Base-by-base conservation (phyloP, 2,113 vertebrate species). In the Arizona elegans region DNA sequence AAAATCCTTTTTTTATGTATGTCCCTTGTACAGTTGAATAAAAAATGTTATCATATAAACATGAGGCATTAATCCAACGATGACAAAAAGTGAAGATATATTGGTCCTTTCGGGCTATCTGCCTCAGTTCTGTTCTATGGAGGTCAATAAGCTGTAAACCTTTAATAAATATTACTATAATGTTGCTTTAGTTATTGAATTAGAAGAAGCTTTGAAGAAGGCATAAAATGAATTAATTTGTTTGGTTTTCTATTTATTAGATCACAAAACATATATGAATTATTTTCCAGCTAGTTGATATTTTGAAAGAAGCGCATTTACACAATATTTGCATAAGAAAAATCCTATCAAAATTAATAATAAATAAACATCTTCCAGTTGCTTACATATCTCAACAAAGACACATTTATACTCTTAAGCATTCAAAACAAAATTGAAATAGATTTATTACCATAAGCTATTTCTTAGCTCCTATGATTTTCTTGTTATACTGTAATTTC, bases 121-220 rank as follows among this genome's bases (percentile, higher is more conserved):
- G 93, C 93, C n/a, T 96, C 96, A 94, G 95, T 93, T 95, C 95
- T 96, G 75, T 96, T 95, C 95, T 95, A 95, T 95, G 93, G 94
- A 97, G 94, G 94, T 97, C 96, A 97, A 96, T 96, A 97, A 97
- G 95, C 94, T 97, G 94, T 94, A 96, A 96, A 92, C 94, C 91
- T 96, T 97, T 96, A 97, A 96, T 97, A 95, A 97, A 94, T 96
- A 96, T 95, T 96, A 90, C 95, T 96, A 90, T 95, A 95, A 96
- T 94, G 93, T 95, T 97, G 90, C 94, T 95, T 94, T 96, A 95
- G 95, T 96, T 97, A 96, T 95, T 97, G 94, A 96, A 97, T 97
- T 96, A 97, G 86, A 95, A 94, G 94, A 94, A 87, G 93, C 92
- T 97, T 96, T 97, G 93, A 94, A 95, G 29, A 95, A 96, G 95